These are phyloP conservation scores for Zaprionus taronus DNA, from an alignment of 1,140 invertebrate genomes.

Conservation along the genomic window DNA sequence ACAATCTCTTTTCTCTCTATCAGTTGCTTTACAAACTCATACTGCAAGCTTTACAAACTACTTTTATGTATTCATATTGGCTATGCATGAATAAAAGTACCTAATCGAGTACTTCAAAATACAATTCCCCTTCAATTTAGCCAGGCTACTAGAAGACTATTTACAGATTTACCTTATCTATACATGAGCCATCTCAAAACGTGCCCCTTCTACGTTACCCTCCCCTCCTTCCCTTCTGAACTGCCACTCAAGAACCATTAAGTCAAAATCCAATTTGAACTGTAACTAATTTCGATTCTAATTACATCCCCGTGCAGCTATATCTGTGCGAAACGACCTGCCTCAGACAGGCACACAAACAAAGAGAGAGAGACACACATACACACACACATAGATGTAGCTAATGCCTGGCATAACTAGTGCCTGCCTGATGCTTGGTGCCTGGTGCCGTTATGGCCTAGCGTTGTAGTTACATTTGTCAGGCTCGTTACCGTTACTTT, in stretches of 20 bases:
- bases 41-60: background rate
- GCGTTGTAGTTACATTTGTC: conserved; percentile 30
- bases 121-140: background rate
- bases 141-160: background rate
- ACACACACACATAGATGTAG: background rate
- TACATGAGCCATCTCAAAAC: background rate
- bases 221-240: background rate
- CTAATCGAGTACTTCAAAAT: conserved; percentile 1
- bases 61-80: conserved; percentile 2
- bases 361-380: background rate
- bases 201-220: background rate
- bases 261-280: conserved; percentile 28
- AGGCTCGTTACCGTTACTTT: conserved; percentile 41
- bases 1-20: background rate
- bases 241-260: conserved; percentile 4
- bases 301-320: conserved; percentile 24
- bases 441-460: conserved; percentile 23
- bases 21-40: background rate
- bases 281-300: conserved; percentile 36
- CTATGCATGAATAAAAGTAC: background rate
- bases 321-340: conserved; percentile 24
- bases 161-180: background rate
- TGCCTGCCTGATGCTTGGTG: conserved; percentile 10
- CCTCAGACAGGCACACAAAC: conserved; percentile 9
- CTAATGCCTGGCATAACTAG: background rate